phyloP scores from a whole-genome alignment of 2,888 invertebrate genomes.

The Hemithea aestivaria region DNA sequence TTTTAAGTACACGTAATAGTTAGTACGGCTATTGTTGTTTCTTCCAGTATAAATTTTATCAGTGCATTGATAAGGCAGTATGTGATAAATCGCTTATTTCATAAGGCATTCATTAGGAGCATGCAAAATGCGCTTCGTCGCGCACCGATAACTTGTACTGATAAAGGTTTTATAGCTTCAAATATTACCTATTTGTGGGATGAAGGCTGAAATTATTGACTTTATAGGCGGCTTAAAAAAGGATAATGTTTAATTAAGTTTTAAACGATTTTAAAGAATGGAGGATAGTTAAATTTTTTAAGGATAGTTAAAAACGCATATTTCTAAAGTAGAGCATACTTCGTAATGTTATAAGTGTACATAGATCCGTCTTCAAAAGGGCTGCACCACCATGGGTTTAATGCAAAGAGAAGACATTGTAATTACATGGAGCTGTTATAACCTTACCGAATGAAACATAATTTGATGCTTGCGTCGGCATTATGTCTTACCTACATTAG shows the following conservation, averaged over 20 bases:
- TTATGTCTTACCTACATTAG: no score
- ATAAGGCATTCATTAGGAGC: constrained; percentile 78
- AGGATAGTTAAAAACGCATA: not conserved
- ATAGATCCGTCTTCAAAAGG: constrained; percentile 41
- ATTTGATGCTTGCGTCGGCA: no score
- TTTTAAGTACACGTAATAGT: constrained; percentile 23
- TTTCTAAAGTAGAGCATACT: constrained; percentile 21
- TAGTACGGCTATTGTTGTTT: constrained; percentile 58
- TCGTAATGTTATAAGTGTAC: constrained; percentile 18
- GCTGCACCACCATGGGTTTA: constrained; percentile 32
- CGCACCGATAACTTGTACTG: constrained; percentile 67
- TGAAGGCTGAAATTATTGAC: constrained; percentile 10
- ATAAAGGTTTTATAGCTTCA: constrained; percentile 74
- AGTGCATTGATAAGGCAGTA: constrained; percentile 68
- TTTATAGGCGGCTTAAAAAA: no score
- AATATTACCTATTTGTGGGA: constrained; percentile 72
- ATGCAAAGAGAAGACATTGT: constrained; percentile 35
- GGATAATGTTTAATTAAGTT: constrained; percentile 49
- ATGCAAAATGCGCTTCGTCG: constrained; percentile 74
- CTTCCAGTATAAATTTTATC: constrained; percentile 68
- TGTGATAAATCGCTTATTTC: constrained; percentile 79
- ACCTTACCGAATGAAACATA: no score
- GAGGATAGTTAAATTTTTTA: no score
- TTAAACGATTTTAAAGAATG: no score
- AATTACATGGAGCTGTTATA: constrained; percentile 25